A percentile compares a stretch with the other conserved stretches of the same genome.
phyloP scores from a whole-genome alignment of 2,797 vertebrate species.

The Cynopterus sphinx region DNA sequence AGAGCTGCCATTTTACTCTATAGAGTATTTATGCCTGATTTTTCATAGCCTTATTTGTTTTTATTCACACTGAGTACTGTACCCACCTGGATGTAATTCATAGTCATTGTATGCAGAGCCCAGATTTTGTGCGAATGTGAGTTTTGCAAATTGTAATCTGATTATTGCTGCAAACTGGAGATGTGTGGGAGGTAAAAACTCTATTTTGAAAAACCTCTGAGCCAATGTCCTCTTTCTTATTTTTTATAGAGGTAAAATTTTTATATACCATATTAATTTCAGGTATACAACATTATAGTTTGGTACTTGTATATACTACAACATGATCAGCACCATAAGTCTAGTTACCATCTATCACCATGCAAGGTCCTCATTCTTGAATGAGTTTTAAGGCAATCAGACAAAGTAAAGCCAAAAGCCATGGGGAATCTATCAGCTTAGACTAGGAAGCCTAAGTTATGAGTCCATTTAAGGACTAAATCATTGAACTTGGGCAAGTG shows the following conservation, averaged over 20 bases:
- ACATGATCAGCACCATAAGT: neutral
- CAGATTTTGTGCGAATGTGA: neutral
- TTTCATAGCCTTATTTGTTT: conserved; percentile 48
- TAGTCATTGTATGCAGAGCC: neutral
- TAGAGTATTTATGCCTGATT: neutral
- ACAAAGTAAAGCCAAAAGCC: neutral
- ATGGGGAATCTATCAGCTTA: neutral
- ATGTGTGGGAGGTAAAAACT: conserved; percentile 39
- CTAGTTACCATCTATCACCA: neutral
- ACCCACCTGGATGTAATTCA: conserved; percentile 27
- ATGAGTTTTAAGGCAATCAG: conserved; percentile 37
- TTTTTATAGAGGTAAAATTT: neutral
- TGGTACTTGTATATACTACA: neutral
- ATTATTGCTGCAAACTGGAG: neutral
- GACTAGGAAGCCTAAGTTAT: neutral
- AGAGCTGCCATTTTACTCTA: neutral
- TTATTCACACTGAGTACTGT: neutral
- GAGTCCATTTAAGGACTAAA: conserved; percentile 23
- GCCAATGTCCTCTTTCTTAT: neutral
- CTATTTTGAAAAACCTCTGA: conserved; percentile 27
- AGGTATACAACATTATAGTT: neutral
- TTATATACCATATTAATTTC: neutral
- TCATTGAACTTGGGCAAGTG: conserved; percentile 2
- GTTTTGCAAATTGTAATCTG: conserved; percentile 12
- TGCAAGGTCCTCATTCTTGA: conserved; percentile 23